Conservation (phyloP, 2,888 invertebrate genomes). For the Autographa pulchrina region DNA sequence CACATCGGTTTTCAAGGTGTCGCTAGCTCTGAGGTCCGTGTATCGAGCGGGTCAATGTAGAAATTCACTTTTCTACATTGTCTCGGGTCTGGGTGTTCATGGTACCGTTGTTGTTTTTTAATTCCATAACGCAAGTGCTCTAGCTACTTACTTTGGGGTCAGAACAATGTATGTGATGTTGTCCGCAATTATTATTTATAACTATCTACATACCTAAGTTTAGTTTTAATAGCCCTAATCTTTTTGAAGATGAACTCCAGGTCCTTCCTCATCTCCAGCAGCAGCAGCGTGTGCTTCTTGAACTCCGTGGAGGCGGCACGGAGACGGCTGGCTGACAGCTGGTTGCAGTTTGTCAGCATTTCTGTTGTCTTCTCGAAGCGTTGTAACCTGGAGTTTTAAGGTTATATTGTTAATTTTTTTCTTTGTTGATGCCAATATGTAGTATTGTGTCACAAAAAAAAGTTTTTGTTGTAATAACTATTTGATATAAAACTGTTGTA, state of each 20-base stretch:
- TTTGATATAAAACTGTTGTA: too few relatives aligned
- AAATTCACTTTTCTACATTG: too few relatives aligned
- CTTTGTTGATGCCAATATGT: not conserved
- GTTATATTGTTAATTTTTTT: not conserved
- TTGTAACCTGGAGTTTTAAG: conserved; percentile 92
- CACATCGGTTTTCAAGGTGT: too few relatives aligned
- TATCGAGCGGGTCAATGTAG: too few relatives aligned
- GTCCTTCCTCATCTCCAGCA: conserved; percentile 98
- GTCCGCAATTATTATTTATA: too few relatives aligned
- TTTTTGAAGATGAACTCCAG: conserved; percentile 98
- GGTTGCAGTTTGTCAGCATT: conserved; percentile 99
- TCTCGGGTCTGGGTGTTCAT: too few relatives aligned
- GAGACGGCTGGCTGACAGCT: conserved; percentile 96
- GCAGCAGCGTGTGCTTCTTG: conserved; percentile 95
- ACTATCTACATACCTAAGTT: conserved; percentile 88
- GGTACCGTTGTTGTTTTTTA: too few relatives aligned
- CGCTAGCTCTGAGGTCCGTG: too few relatives aligned
- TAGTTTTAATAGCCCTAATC: conserved; percentile 95
- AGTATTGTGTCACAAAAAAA: not conserved
- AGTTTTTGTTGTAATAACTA: too few relatives aligned
- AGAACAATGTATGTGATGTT: too few relatives aligned
- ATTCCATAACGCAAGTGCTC: too few relatives aligned
- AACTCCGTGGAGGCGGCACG: conserved; percentile 96
- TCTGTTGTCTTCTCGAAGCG: conserved; percentile 99
- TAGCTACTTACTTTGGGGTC: too few relatives aligned